These are phyloP conservation scores for Enteromius fasciolatus DNA, from an alignment of 2,797 vertebrate genomes.

Conservation along the genomic window DNA sequence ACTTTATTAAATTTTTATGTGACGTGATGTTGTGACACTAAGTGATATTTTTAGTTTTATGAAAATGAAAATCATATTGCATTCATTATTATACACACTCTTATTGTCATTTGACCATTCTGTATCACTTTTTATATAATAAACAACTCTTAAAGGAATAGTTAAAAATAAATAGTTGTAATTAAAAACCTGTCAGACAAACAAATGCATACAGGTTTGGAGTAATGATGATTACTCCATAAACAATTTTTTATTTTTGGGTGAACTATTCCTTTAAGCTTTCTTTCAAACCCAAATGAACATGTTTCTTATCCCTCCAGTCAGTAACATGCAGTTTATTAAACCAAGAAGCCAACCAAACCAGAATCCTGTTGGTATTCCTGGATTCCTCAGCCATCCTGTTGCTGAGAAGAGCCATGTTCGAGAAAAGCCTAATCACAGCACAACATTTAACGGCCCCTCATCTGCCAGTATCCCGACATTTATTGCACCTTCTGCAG, in stretches of 20 bases:
- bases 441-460: conserved; percentile 23
- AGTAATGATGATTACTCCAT: too few relatives aligned
- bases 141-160: background rate
- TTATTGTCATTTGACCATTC: background rate
- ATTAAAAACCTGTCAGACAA: too few relatives aligned
- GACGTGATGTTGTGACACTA: background rate
- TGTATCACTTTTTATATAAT: background rate
- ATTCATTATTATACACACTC: background rate
- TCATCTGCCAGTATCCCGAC: conserved; percentile 2
- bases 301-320: conserved; percentile 32
- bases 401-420: conserved; percentile 32
- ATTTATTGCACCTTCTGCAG: background rate
- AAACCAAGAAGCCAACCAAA: conserved; percentile 26
- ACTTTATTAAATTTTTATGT: too few relatives aligned
- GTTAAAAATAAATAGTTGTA: too few relatives aligned
- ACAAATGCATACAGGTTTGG: too few relatives aligned
- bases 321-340: conserved; percentile 5
- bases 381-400: conserved; percentile 7
- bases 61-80: background rate
- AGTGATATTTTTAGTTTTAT: background rate
- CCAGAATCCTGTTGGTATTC: background rate
- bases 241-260: too few relatives aligned
- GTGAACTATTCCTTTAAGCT: too few relatives aligned
- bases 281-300: background rate
- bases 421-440: conserved; percentile 51